These are phyloP conservation scores for Hypercompe scribonia DNA, from an alignment of 2,888 invertebrate genomes.

Conservation along the genomic window DNA sequence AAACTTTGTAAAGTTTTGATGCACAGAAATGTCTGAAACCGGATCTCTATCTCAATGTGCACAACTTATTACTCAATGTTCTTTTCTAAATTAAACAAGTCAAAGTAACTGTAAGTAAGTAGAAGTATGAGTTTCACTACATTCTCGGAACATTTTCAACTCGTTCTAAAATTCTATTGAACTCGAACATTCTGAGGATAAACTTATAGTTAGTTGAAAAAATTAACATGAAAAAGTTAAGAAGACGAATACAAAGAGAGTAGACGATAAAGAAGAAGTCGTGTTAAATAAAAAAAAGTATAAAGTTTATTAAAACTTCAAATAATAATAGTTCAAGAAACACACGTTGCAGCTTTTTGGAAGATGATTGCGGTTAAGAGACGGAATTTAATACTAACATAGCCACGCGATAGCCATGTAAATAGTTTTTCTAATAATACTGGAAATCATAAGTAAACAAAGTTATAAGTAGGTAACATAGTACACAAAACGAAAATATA, in stretches of 20 bases:
- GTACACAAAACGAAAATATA: slow-evolving; percentile 28
- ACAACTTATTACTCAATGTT: slow-evolving; percentile 34
- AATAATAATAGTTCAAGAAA: too few species aligned
- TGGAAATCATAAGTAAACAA: too few species aligned
- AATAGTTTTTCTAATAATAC: too few species aligned
- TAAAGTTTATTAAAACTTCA: too few species aligned
- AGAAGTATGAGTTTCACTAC: background rate
- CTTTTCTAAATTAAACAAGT: slow-evolving; percentile 25
- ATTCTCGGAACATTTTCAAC: background rate
- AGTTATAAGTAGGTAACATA: background rate
- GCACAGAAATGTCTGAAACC: slow-evolving; percentile 46
- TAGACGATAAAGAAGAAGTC: too few species aligned
- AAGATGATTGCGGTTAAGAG: too few species aligned
- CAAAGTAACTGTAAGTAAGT: slow-evolving; percentile 19
- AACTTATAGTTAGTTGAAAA: background rate
- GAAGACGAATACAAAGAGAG: too few species aligned
- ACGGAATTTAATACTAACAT: too few species aligned
- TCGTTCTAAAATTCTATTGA: background rate
- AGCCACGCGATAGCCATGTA: too few species aligned
- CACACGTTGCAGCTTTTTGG: too few species aligned
- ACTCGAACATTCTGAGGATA: background rate
- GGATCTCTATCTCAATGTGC: slow-evolving; percentile 32
- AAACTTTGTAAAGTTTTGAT: slow-evolving; percentile 48
- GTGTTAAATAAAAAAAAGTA: too few species aligned
- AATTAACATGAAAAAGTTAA: too few species aligned